phyloP scores from a whole-genome alignment of 2,113 vertebrate genomes.

The Scomber japonicus region DNA sequence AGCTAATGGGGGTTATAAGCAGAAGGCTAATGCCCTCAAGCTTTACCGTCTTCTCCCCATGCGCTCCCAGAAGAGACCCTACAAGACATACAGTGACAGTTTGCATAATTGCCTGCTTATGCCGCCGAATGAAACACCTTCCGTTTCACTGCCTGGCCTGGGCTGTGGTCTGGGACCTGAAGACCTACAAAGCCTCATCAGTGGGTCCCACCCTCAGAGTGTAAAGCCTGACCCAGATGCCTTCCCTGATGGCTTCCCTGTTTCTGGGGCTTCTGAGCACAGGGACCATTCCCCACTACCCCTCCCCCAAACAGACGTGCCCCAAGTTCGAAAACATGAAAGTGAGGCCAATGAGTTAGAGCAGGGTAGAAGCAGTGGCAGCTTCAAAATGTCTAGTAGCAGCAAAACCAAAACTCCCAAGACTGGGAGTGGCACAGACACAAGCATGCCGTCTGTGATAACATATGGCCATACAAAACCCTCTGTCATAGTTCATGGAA shows the following conservation, averaged over 20 bases:
- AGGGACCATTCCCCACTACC: slow-evolving; percentile 61
- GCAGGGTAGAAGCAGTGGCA: slow-evolving; percentile 62
- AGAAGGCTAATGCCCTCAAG: slow-evolving; percentile 94
- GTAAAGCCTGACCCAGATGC: slow-evolving; percentile 85
- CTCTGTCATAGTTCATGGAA: slow-evolving; percentile 92
- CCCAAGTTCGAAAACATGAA: slow-evolving; percentile 69
- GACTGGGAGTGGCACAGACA: slow-evolving; percentile 51
- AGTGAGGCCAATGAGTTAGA: slow-evolving; percentile 69
- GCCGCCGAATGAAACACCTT: slow-evolving; percentile 69
- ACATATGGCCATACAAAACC: slow-evolving; percentile 90
- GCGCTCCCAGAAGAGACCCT: slow-evolving; percentile 92
- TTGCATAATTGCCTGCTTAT: slow-evolving; percentile 81
- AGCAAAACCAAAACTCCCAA: slow-evolving; percentile 79
- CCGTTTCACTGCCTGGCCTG: slow-evolving; percentile 76
- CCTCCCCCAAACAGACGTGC: slow-evolving; percentile 62
- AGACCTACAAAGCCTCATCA: slow-evolving; percentile 80
- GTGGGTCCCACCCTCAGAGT: slow-evolving; percentile 75
- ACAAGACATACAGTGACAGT: slow-evolving; percentile 93
- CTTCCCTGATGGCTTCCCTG: slow-evolving; percentile 76
- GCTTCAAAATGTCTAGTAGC: slow-evolving; percentile 73
- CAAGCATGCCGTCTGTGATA: slow-evolving; percentile 86
- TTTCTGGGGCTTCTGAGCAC: slow-evolving; percentile 72
- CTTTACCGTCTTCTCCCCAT: slow-evolving; percentile 95
- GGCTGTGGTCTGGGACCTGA: slow-evolving; percentile 77
- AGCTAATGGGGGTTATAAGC: slow-evolving; percentile 93